Conservation (phyloP, 2,113 vertebrate genomes). For the Pteropus alecto region DNA sequence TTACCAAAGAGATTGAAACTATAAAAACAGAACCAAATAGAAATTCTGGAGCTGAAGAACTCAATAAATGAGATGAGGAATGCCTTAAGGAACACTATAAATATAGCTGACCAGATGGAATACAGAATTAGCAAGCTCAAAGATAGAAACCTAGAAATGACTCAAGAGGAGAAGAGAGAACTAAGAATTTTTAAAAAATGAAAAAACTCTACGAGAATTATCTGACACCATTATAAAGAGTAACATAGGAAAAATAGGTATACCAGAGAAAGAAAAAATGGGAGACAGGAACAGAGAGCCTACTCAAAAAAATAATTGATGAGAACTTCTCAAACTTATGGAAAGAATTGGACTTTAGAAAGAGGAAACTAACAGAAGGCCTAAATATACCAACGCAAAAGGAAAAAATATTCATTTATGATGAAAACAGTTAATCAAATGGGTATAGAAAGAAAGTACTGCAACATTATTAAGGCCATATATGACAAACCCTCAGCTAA, state of each 20-base stretch:
- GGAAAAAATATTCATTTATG: too few relatives aligned
- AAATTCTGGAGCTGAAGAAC: background rate
- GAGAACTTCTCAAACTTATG: background rate
- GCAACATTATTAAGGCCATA: background rate
- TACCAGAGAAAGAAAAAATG: background rate
- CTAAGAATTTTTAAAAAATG: background rate
- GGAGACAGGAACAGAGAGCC: background rate
- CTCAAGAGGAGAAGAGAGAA: background rate
- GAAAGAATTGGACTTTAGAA: background rate
- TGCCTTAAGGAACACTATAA: background rate
- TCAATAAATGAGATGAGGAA: background rate
- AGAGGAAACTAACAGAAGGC: background rate
- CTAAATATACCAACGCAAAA: background rate
- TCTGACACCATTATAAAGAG: background rate
- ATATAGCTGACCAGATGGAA: background rate
- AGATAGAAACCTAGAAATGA: background rate
- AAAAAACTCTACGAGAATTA: background rate
- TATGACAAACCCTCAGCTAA: background rate
- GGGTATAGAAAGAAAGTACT: too few relatives aligned
- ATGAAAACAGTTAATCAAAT: too few relatives aligned
- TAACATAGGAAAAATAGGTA: background rate
- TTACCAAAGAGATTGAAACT: background rate
- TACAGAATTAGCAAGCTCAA: background rate
- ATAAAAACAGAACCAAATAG: background rate
- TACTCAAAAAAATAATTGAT: background rate